These are phyloP conservation scores for Parasteatoda tepidariorum DNA, from an alignment of 1,140 invertebrate species.

Conservation along the genomic window DNA sequence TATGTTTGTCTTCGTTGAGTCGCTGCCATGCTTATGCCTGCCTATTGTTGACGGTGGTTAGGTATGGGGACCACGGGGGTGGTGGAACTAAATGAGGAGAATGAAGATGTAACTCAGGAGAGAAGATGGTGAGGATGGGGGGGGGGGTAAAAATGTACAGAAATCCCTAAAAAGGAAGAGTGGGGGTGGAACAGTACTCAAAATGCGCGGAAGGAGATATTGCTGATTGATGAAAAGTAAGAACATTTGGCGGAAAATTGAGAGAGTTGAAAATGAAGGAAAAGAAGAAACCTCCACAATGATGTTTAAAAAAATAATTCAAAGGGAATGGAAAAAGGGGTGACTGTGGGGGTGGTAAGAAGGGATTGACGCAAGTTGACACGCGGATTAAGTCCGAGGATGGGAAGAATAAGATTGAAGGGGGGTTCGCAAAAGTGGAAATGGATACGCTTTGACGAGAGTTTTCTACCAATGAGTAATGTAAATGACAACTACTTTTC, in stretches of 20 bases:
- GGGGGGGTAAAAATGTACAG: background rate
- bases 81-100: constrained; percentile 42
- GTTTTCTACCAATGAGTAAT: constrained; percentile 49
- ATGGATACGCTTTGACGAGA: constrained; percentile 52
- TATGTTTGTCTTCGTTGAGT: constrained; percentile 48
- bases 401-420: constrained; percentile 37
- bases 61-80: constrained; percentile 16
- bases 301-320: background rate
- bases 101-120: constrained; percentile 37
- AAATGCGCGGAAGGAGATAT: constrained; percentile 58
- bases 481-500: constrained; percentile 52
- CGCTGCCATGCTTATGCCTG: constrained; percentile 7
- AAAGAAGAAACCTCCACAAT: constrained; percentile 28
- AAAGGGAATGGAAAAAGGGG: constrained; percentile 22
- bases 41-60: constrained; percentile 59
- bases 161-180: background rate
- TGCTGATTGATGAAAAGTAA: constrained; percentile 61
- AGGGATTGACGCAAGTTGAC: constrained; percentile 58
- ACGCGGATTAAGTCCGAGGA: constrained; percentile 51
- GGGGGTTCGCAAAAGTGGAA: constrained; percentile 36
- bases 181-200: constrained; percentile 4
- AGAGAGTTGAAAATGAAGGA: constrained; percentile 49
- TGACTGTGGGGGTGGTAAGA: background rate
- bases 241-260: constrained; percentile 59
- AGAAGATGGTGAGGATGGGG: background rate